A percentile compares a stretch with the other conserved stretches of the same genome.
Evolutionary conservation across 2,797 vertebrate species (phyloP).

Genomic region (Micromesistius poutassou): DNA sequence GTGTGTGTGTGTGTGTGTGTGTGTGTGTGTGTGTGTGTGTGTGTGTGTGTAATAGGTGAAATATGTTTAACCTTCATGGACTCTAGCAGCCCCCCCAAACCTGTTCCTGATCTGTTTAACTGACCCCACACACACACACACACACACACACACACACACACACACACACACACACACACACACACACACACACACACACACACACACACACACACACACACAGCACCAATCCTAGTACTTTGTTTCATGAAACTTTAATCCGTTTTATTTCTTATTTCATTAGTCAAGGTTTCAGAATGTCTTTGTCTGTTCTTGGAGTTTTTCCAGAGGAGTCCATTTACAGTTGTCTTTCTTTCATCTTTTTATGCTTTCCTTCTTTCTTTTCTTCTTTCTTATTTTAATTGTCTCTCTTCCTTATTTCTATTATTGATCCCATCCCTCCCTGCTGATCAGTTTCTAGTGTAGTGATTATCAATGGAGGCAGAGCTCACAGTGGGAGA

Average conservation of each 20-base stretch:
- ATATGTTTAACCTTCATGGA: conserved; percentile 1
- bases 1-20: background rate
- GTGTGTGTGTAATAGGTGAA: background rate
- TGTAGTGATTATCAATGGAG: background rate
- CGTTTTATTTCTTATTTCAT: conserved; percentile 1
- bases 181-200: no score
- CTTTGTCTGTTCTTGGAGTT: background rate
- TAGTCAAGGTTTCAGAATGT: background rate
- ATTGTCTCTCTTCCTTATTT: background rate
- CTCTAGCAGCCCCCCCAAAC: background rate
- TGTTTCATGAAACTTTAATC: background rate
- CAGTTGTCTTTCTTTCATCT: background rate
- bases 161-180: no score
- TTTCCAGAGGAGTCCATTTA: no score
- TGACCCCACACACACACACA: no score
- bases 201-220: no score
- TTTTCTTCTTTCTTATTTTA: background rate
- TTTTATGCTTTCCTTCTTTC: background rate
- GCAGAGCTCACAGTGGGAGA: background rate
- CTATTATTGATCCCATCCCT: background rate
- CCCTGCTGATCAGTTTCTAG: background rate
- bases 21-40: conserved; percentile 1
- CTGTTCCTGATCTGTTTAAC: background rate
- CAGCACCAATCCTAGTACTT: background rate
- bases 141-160: no score